phyloP scores from a whole-genome alignment of 2,797 vertebrate genomes.

The Micromesistius poutassou region DNA sequence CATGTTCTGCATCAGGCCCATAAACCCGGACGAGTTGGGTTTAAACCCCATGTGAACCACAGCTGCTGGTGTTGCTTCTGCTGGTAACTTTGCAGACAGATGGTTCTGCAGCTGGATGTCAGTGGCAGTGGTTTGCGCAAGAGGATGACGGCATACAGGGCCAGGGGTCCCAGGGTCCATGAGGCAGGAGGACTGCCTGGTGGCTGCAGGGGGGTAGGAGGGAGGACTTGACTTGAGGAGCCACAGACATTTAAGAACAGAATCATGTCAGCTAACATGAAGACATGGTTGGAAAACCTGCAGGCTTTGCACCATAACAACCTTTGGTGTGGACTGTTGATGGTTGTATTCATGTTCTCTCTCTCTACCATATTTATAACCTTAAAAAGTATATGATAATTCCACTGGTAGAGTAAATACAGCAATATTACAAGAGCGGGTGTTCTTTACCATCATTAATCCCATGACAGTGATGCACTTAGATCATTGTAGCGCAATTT shows the following conservation, averaged over 20 bases:
- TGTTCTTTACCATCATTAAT: too few species aligned
- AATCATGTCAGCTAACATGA: background rate
- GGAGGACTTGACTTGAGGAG: background rate
- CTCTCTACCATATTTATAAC: too few species aligned
- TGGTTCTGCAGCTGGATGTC: background rate
- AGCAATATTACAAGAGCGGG: too few species aligned
- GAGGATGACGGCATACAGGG: background rate
- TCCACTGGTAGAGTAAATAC: too few species aligned
- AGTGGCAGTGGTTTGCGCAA: background rate
- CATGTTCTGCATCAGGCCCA: background rate
- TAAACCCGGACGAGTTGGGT: background rate
- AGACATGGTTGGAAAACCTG: background rate
- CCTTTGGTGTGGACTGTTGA: background rate
- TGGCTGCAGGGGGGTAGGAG: constrained; percentile 1
- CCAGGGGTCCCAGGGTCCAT: background rate
- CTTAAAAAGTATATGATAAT: too few species aligned
- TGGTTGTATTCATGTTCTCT: background rate
- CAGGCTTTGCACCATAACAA: background rate
- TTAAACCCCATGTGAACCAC: background rate
- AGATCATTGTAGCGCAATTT: too few species aligned
- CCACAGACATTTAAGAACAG: background rate
- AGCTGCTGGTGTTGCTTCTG: background rate
- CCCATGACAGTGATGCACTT: background rate
- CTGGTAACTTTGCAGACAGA: background rate
- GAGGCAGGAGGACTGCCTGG: constrained; percentile 10